These are phyloP conservation scores for Platichthys stellatus DNA, from an alignment of 2,113 vertebrate species.

Conservation along the genomic window DNA sequence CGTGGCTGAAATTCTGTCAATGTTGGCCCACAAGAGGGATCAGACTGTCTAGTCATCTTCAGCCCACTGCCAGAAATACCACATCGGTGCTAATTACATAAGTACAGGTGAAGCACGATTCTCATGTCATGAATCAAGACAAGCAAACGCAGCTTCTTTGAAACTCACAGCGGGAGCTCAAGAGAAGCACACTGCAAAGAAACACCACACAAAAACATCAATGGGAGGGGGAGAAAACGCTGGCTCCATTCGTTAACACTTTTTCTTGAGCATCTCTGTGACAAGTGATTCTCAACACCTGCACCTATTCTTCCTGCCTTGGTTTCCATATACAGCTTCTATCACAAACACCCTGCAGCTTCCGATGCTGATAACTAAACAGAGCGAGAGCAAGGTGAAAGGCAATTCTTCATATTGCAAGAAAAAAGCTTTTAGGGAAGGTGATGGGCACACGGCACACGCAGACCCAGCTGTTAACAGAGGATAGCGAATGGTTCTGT, in stretches of 20 bases:
- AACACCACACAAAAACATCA: constrained; percentile 1
- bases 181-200: not conserved
- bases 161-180: not conserved
- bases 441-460: constrained; percentile 7
- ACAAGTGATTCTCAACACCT: constrained; percentile 29
- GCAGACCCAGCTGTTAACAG: constrained; percentile 27
- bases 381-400: constrained; percentile 28
- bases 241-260: constrained; percentile 6
- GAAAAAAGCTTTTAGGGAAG: constrained; percentile 12
- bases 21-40: constrained; percentile 6
- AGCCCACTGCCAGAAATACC: constrained; percentile 7
- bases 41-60: constrained; percentile 1
- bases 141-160: constrained; percentile 4
- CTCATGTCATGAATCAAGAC: constrained; percentile 7
- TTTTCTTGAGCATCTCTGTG: not conserved
- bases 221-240: not conserved
- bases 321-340: constrained; percentile 16
- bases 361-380: constrained; percentile 8
- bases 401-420: constrained; percentile 31
- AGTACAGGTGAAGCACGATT: not conserved
- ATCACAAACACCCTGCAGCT: constrained; percentile 29
- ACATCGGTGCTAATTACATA: not conserved
- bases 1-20: constrained; percentile 5
- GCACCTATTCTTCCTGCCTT: not conserved
- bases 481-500: constrained; percentile 24